Conservation (phyloP, 2,113 vertebrate genomes). For the Ascaphus truei region DNA sequence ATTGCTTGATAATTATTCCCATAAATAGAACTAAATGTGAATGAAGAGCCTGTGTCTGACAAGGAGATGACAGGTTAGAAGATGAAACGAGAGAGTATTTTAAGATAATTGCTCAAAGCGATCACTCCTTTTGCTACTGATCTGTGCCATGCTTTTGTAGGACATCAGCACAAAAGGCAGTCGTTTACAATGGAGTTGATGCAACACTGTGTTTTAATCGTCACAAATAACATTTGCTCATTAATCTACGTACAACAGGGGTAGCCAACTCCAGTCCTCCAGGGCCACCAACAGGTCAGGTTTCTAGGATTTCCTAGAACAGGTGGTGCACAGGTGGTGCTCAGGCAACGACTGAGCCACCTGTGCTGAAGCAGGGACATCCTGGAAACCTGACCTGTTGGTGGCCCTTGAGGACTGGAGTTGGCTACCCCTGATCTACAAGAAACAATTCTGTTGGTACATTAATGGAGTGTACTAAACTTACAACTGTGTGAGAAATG, state of each 20-base stretch:
- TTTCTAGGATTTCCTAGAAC: too few relatives aligned
- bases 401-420: too few relatives aligned
- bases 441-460: background rate
- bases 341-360: too few relatives aligned
- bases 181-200: conserved; percentile 5
- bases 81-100: conserved; percentile 23
- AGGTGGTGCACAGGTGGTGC: too few relatives aligned
- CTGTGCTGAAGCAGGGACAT: too few relatives aligned
- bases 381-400: too few relatives aligned
- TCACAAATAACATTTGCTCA: background rate
- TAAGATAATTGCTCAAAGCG: conserved; percentile 22
- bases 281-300: too few relatives aligned
- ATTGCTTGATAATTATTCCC: conserved; percentile 28
- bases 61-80: conserved; percentile 21
- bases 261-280: too few relatives aligned
- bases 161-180: background rate
- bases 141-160: background rate
- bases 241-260: too few relatives aligned
- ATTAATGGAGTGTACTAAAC: too few relatives aligned
- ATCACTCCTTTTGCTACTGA: conserved; percentile 12
- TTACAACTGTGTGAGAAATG: too few relatives aligned
- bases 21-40: conserved; percentile 33
- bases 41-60: conserved; percentile 7
- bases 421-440: too few relatives aligned
- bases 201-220: conserved; percentile 11